These are phyloP conservation scores for Scaptomyza graminum DNA, from an alignment of 1,140 invertebrate genomes.

Conservation along the genomic window DNA sequence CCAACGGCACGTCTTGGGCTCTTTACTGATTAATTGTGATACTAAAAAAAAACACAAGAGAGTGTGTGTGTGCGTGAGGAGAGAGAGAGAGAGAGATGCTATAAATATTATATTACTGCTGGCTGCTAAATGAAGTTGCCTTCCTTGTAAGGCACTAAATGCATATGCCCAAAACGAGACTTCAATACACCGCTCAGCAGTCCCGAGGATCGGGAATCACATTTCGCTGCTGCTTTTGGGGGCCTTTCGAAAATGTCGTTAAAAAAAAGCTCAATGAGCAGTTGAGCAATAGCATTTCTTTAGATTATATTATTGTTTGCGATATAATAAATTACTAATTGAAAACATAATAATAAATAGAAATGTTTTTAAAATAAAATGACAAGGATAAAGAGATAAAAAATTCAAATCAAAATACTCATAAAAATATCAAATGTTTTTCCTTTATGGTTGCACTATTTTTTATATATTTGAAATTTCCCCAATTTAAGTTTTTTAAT, in stretches of 20 bases:
- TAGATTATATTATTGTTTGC: background rate
- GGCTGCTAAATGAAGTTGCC: constrained; percentile 40
- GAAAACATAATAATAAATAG: too few relatives aligned
- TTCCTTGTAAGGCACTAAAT: constrained; percentile 46
- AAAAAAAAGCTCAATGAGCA: background rate
- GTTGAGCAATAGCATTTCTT: background rate
- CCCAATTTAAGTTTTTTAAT: too few relatives aligned
- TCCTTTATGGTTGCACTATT: too few relatives aligned
- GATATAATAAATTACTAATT: too few relatives aligned
- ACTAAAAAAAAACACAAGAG: too few relatives aligned
- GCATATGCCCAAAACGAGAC: constrained; percentile 35
- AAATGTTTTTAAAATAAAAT: too few relatives aligned
- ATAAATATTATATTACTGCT: constrained; percentile 36
- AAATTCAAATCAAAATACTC: too few relatives aligned
- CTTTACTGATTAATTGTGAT: constrained; percentile 59
- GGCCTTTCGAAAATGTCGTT: constrained; percentile 31
- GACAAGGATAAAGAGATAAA: too few relatives aligned
- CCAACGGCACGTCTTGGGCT: constrained; percentile 52
- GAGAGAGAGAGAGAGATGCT: constrained; percentile 13
- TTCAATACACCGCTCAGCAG: background rate
- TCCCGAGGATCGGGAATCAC: constrained; percentile 4
- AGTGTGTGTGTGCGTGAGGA: background rate
- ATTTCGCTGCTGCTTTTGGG: background rate
- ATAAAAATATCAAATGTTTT: too few relatives aligned
- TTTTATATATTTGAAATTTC: too few relatives aligned